Conservation (phyloP, 2,113 vertebrate genomes). For the Rhinopomastus cyanomelas region DNA sequence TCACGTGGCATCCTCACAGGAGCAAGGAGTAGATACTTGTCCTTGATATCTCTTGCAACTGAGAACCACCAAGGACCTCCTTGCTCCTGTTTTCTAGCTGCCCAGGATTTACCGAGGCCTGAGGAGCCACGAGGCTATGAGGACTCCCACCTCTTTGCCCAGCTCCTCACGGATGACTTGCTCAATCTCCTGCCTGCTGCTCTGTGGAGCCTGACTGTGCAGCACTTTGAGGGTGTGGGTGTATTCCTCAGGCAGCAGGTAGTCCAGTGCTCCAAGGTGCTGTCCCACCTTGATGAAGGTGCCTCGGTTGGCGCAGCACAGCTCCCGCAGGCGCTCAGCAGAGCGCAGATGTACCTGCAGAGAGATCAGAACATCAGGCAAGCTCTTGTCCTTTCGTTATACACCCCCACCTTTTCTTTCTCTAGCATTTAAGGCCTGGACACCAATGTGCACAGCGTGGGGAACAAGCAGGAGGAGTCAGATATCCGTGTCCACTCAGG, state of each 20-base stretch:
- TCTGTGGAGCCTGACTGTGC: conserved; percentile 91
- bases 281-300: conserved; percentile 99
- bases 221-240: conserved; percentile 92
- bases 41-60: background rate
- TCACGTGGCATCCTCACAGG: background rate
- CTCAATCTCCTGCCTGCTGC: conserved; percentile 86
- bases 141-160: conserved; percentile 85
- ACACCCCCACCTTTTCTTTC: background rate
- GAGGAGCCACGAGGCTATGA: background rate
- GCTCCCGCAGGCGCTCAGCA: conserved; percentile 86
- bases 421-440: background rate
- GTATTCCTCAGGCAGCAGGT: conserved; percentile 93
- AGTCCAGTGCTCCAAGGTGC: conserved; percentile 93
- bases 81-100: background rate
- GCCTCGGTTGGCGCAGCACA: conserved; percentile 96
- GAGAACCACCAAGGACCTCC: background rate
- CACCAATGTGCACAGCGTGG: no score
- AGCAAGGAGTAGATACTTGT: background rate
- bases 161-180: conserved; percentile 94
- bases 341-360: conserved; percentile 89
- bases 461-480: no score
- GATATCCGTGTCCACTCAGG: no score
- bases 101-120: background rate
- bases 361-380: conserved; percentile 3
- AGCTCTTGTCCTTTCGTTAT: background rate